Evolutionary conservation across 2,113 vertebrate genomes (phyloP), one percentile per base, ranked within the genome.

Genomic region (Malurus cyaneus): DNA sequence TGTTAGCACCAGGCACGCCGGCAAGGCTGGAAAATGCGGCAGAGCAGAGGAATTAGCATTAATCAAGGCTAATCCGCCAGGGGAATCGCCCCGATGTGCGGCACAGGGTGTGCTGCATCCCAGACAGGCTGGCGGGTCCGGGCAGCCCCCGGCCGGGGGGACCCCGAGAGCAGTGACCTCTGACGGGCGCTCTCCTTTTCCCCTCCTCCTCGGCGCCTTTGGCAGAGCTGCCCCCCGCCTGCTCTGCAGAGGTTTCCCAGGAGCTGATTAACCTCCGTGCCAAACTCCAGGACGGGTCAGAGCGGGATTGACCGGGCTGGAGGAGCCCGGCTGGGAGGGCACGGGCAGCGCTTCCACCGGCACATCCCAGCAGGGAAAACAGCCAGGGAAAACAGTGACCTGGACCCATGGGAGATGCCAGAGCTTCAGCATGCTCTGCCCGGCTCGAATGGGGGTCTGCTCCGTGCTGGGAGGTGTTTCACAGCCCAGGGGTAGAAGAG

Each of bases 41-140:
- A 26, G 52, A 57, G 79, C 69, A 59, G 73, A 94, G 73, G 85
- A 94, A 96, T 94, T 94, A 94, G 56, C 56, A 53, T 92, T 74
- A 93, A 94, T 92, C 57, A 83, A 84, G 66, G 60, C 60, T 96
- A 94, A 96, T 95, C 86, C 70, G 24, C 80, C 3, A 0, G 26
- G 69, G 92, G 69, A 77, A 83, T 24, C 3, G 1, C 52, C 78
- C 66, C 8, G 0, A 6, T 54, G 82, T 29, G 49, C 18, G 66
- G 70, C n/a, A 6, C 53, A 29, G 14, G n/a, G 16, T 1, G 4
- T 36, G 89, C 74, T 46, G 52, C 59, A 54, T 70, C 89, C 80
- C 91, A 91, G 61, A 77, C 72, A 74, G 82, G 87, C 66, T 84
- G 89, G 84, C 2, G 16, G 76, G 88, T 61, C 86, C 9, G 71